Conservation (phyloP, 2,888 invertebrate species). For the Stenodema calcarata region DNA sequence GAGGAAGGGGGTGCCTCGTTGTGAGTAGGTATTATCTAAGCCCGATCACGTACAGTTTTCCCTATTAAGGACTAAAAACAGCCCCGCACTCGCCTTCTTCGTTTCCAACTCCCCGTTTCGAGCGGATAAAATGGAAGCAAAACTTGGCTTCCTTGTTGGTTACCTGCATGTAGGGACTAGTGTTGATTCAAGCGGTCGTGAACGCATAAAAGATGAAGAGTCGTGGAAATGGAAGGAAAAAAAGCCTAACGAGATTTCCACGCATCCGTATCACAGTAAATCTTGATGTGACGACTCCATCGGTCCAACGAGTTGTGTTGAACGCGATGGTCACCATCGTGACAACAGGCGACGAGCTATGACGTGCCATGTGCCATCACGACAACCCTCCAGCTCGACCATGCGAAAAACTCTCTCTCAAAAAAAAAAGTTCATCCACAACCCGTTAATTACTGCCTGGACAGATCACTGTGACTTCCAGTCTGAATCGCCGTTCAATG, state of each 20-base stretch:
- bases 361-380: too few relatives aligned
- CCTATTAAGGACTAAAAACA: constrained; percentile 29
- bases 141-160: not conserved
- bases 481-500: too few relatives aligned
- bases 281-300: not conserved
- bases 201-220: not conserved
- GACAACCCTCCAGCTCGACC: too few relatives aligned
- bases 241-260: not conserved
- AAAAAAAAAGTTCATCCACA: too few relatives aligned
- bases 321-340: not conserved
- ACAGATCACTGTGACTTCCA: too few relatives aligned
- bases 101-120: not conserved
- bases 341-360: too few relatives aligned
- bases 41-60: constrained; percentile 6
- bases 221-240: not conserved
- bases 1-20: not conserved
- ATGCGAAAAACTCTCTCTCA: too few relatives aligned
- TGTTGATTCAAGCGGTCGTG: not conserved
- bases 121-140: constrained; percentile 4
- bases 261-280: not conserved
- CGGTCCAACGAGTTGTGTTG: not conserved
- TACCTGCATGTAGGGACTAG: not conserved
- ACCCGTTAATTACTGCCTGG: too few relatives aligned
- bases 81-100: not conserved
- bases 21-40: not conserved